Percentiles rank a stretch among this genome's conserved stretches.
phyloP scores from a whole-genome alignment of 2,113 vertebrate species.

The Motacilla tschutschensis region DNA sequence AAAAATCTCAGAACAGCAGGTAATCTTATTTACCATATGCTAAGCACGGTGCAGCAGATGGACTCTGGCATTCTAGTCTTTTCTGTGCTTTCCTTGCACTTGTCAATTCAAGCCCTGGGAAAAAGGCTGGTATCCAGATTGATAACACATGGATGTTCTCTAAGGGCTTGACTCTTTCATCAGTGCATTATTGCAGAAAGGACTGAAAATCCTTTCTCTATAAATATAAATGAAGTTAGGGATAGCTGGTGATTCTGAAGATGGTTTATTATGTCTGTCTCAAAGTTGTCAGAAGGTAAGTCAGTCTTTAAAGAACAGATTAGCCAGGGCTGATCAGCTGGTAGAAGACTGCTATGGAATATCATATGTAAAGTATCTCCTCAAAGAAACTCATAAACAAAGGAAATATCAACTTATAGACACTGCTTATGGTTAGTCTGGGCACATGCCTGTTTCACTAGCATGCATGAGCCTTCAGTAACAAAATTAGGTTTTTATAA shows the following conservation, averaged over 20 bases:
- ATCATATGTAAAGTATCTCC: background rate
- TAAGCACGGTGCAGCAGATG: constrained; percentile 10
- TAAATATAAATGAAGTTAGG: background rate
- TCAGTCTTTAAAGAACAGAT: background rate
- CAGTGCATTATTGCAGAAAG: background rate
- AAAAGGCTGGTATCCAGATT: constrained; percentile 28
- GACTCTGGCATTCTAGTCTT: constrained; percentile 5
- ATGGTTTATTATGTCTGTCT: background rate
- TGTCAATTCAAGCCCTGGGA: constrained; percentile 20
- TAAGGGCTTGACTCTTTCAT: constrained; percentile 31
- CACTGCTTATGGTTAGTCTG: background rate
- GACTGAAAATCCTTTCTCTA: background rate
- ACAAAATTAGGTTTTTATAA: background rate
- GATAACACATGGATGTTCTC: constrained; percentile 27
- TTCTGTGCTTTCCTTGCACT: constrained; percentile 44
- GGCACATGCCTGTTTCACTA: background rate
- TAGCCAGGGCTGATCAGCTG: background rate
- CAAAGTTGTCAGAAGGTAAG: background rate
- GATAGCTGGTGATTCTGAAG: background rate
- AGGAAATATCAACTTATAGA: background rate
- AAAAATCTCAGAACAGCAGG: constrained; percentile 40
- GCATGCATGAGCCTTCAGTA: background rate
- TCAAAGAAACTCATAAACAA: background rate
- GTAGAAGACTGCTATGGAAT: background rate
- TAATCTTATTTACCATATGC: constrained; percentile 43